Conservation (phyloP, 2,888 invertebrate species). For the Lasioglossum vierecki region DNA sequence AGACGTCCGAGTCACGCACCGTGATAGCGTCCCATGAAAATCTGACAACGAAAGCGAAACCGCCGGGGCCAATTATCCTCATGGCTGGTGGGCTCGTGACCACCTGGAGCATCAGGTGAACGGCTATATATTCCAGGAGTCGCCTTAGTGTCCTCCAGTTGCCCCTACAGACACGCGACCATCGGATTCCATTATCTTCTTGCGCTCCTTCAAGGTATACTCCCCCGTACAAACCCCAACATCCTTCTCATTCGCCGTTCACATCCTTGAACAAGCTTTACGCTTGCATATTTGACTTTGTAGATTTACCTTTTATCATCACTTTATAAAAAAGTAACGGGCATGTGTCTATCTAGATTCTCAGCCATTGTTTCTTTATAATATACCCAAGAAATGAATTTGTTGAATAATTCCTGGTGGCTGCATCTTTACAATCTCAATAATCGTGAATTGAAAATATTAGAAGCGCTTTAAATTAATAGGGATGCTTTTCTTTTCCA, state of each 20-base stretch:
- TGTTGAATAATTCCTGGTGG: no score
- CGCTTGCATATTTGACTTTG: background rate
- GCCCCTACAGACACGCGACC: constrained; percentile 48
- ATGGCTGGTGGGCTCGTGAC: constrained; percentile 71
- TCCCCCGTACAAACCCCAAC: background rate
- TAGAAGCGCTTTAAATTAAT: no score
- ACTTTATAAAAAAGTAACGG: no score
- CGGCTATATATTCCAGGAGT: constrained; percentile 78
- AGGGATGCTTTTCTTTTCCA: constrained; percentile 38
- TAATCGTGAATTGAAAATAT: no score
- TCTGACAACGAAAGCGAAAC: constrained; percentile 83
- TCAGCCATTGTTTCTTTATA: no score
- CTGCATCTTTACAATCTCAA: no score
- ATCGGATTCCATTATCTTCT: background rate
- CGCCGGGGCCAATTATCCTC: constrained; percentile 78
- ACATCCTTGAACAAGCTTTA: background rate
- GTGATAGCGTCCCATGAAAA: constrained; percentile 76
- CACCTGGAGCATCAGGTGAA: constrained; percentile 64
- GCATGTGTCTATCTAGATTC: no score
- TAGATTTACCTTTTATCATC: no score
- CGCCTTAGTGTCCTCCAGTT: constrained; percentile 69
- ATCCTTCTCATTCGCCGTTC: background rate
- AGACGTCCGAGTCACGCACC: constrained; percentile 76
- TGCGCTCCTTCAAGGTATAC: constrained; percentile 30
- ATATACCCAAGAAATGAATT: no score